Conservation (phyloP, 1,140 invertebrate species). For the Metaphire vulgaris region DNA sequence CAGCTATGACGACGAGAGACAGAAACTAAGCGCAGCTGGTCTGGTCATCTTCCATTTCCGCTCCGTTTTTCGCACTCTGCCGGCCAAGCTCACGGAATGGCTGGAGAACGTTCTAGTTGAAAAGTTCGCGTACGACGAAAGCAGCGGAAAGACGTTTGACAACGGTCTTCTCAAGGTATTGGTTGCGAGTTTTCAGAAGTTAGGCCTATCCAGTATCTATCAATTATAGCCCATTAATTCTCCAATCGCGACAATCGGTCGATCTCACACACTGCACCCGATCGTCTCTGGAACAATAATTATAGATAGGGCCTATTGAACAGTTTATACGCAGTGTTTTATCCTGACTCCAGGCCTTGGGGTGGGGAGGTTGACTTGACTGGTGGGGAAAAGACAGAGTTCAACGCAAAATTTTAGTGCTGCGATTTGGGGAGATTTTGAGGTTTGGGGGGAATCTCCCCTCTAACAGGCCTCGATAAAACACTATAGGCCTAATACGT, state of each 20-base stretch:
- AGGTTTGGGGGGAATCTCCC: too few relatives aligned
- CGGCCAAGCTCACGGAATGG: neutral
- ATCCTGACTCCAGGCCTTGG: too few relatives aligned
- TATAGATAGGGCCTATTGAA: too few relatives aligned
- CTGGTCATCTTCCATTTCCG: neutral
- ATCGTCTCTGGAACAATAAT: too few relatives aligned
- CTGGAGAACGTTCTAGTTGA: neutral
- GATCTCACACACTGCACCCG: neutral
- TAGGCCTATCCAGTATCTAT: neutral
- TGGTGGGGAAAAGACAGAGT: too few relatives aligned
- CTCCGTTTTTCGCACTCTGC: neutral
- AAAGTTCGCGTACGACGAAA: neutral
- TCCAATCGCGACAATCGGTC: too few relatives aligned
- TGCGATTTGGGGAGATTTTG: too few relatives aligned
- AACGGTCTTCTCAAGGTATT: neutral
- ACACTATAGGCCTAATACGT: too few relatives aligned
- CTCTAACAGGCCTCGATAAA: too few relatives aligned
- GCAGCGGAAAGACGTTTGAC: neutral
- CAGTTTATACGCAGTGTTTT: neutral
- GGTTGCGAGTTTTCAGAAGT: neutral
- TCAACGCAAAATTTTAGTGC: too few relatives aligned
- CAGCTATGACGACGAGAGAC: neutral
- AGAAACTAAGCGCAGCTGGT: neutral
- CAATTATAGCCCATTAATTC: too few relatives aligned
- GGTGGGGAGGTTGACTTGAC: too few relatives aligned